Evolutionary conservation across 2,797 vertebrate genomes (phyloP), one percentile per base, ranked within the genome.

Genomic region (Momotus momota): DNA sequence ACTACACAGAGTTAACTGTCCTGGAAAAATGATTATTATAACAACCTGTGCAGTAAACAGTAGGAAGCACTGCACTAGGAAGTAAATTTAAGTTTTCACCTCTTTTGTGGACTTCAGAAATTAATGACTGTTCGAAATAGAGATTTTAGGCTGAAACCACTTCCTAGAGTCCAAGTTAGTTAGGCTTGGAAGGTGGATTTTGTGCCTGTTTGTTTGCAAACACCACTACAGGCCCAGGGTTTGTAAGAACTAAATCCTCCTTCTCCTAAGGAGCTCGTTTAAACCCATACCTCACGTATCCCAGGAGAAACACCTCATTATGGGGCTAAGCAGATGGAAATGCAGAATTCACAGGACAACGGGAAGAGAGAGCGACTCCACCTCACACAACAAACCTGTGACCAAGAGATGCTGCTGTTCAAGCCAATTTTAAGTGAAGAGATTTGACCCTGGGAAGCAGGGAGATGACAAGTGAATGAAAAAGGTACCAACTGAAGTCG

Each of bases 301-400:
- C 27, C 49, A 26, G 19, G n/a, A 79, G 35, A 79, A 86, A 84
- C 27, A 23, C 22, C 9, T 48, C 62, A 75, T 16, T 41, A 13
- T 20, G 10, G 15, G 38, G 18, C 23, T 46, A 77, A 69, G 5
- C 33, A 90, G 40, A 52, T 0, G 54, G 77, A 88, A 64, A 60
- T 22, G 64, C 17, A 38, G 33, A 46, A 38, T 61, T 75, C 41
- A 54, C 10, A 14, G 45, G 25, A 40, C 27, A 49, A 45, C 1
- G 4, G 51, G 21, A 86, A 70, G 26, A 54, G 22, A 38, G 9
- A 0, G 6, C 12, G 15, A 45, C 19, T 29, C 14, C 17, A 18
- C 17, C 1, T 14, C 29, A 58, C 0, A 5, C 18, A 72, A 43
- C 15, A 64, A 3, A 54, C 7, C 55, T 51, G 55, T n/a, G 48